phyloP scores from a whole-genome alignment of 30 jellyfish, hydroid and myxozoan genomes.

The Aurelia aurita complex sp. Pacific region DNA sequence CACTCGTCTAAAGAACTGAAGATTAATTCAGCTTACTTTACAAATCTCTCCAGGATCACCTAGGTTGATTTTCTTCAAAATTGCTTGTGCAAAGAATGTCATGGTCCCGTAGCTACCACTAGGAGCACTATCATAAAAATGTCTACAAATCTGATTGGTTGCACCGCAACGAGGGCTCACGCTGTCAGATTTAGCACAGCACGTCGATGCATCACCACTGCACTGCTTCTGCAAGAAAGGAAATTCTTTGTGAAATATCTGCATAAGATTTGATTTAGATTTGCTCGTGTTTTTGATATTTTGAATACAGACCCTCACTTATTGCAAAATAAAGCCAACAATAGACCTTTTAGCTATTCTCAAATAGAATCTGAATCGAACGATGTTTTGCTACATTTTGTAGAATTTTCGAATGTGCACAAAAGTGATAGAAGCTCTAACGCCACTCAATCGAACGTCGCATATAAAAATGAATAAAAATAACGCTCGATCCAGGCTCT shows the following conservation, averaged over 20 bases:
- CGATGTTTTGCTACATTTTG: too few relatives aligned
- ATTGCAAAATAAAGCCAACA: too few relatives aligned
- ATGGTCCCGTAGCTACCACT: conserved; percentile 99
- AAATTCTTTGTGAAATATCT: neutral
- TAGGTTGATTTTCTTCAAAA: conserved; percentile 64
- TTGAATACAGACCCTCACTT: too few relatives aligned
- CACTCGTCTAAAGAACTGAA: neutral
- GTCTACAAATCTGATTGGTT: conserved; percentile 82
- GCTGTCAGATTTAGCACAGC: conserved; percentile 86
- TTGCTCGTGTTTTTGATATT: too few relatives aligned
- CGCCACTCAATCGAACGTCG: too few relatives aligned
- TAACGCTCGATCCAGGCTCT: too few relatives aligned
- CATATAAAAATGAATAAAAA: too few relatives aligned
- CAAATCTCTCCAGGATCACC: conserved; percentile 74
- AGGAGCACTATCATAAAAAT: conserved; percentile 98
- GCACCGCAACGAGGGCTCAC: conserved; percentile 79
- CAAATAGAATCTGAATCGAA: too few relatives aligned
- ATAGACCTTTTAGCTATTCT: too few relatives aligned
- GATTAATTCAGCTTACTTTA: conserved; percentile 51
- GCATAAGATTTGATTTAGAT: too few relatives aligned
- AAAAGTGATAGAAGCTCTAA: too few relatives aligned
- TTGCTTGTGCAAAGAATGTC: conserved; percentile 87
- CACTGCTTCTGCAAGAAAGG: conserved; percentile 32
- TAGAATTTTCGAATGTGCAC: too few relatives aligned
- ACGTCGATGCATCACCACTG: conserved; percentile 93